Conservation (phyloP, 1,140 invertebrate species). For the Ips nitidus region DNA sequence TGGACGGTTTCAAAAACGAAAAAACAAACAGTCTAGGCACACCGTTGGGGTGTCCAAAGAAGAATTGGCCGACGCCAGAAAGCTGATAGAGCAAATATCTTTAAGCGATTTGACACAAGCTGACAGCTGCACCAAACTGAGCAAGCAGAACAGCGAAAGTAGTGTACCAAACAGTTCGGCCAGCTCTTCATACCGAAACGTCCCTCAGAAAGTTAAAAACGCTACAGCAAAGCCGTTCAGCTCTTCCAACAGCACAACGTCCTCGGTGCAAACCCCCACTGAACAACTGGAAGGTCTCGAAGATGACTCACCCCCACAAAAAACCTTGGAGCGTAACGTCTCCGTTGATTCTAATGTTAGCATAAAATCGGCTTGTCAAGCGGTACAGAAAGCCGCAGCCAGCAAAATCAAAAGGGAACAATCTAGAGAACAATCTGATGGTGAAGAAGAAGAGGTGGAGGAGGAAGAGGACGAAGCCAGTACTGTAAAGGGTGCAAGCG, state of each 20-base stretch:
- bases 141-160: slow-evolving; percentile 48
- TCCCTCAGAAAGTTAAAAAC: slow-evolving; percentile 51
- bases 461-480: slow-evolving; percentile 33
- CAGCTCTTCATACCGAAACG: slow-evolving; percentile 41
- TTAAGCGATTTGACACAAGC: slow-evolving; percentile 49
- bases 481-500: slow-evolving; percentile 32
- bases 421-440: slow-evolving; percentile 24
- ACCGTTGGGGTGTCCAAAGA: slow-evolving; percentile 80
- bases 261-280: slow-evolving; percentile 46
- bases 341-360: slow-evolving; percentile 32
- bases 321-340: slow-evolving; percentile 17
- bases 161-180: slow-evolving; percentile 35
- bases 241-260: slow-evolving; percentile 45
- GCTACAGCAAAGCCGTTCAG: slow-evolving; percentile 52
- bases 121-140: slow-evolving; percentile 27
- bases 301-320: slow-evolving; percentile 11
- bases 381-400: slow-evolving; percentile 37
- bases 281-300: slow-evolving; percentile 42
- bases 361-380: slow-evolving; percentile 36
- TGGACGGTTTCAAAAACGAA: slow-evolving; percentile 46
- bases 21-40: slow-evolving; percentile 63
- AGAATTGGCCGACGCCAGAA: slow-evolving; percentile 73
- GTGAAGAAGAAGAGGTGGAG: slow-evolving; percentile 14
- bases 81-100: slow-evolving; percentile 68
- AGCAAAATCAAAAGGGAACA: slow-evolving; percentile 32